phyloP scores from a whole-genome alignment of 37 sponge, comb jelly and placozoan species.

The Aplysina aerophoba region DNA sequence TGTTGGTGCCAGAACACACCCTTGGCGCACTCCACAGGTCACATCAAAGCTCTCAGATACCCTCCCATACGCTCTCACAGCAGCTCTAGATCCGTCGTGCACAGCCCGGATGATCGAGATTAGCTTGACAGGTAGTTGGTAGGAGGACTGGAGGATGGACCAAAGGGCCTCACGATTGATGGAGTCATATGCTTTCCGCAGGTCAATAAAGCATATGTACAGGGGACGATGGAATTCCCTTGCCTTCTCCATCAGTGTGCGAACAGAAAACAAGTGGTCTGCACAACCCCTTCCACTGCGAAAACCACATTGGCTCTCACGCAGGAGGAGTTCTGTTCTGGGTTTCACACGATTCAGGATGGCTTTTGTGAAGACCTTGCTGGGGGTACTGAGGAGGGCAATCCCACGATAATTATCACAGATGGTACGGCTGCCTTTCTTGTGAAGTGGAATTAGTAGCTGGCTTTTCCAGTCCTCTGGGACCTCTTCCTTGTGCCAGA shows the following conservation, averaged over 20 bases:
- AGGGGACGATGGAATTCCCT: constrained; percentile 6
- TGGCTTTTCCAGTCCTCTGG: not conserved
- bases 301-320: constrained; percentile 5
- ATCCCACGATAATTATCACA: constrained; percentile 18
- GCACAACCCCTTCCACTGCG: not conserved
- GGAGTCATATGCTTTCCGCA: not conserved
- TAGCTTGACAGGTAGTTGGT: not conserved
- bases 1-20: constrained; percentile 22
- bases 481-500: not conserved
- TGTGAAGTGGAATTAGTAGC: constrained; percentile 8
- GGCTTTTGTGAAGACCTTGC: constrained; percentile 15
- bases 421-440: constrained; percentile 6
- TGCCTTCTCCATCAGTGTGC: constrained; percentile 6
- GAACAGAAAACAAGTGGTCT: not conserved
- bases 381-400: constrained; percentile 13
- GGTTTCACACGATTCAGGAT: constrained; percentile 22
- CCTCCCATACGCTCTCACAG: constrained; percentile 16
- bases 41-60: constrained; percentile 6
- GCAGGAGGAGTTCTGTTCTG: not conserved
- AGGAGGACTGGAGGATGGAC: not conserved
- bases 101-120: not conserved
- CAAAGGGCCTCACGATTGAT: not conserved
- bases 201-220: constrained; percentile 14
- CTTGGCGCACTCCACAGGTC: not conserved
- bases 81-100: not conserved